Base-by-base conservation (phyloP, 2,888 invertebrate genomes). In the Conchocele bisecta region DNA sequence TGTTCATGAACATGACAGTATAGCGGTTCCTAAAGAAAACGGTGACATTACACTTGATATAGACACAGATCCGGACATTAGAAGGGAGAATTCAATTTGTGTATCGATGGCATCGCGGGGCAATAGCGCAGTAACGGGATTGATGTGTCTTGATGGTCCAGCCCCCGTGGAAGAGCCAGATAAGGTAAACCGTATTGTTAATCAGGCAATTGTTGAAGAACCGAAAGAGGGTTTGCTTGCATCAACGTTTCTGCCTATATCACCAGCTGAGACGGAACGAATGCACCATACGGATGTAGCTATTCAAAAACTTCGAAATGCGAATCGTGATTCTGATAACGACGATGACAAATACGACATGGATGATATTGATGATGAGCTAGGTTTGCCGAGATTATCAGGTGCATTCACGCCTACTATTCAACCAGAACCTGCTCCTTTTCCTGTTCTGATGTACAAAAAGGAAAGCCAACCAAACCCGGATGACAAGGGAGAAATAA, bases 361-460 rank as follows among this genome's bases (percentile, higher is more conserved):
- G 76, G 76, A 76, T 66, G 69, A 66, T 5, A 63, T 76, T 11
- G 76, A 76, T 53, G 76, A 76, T 42, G 76, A 76, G 29, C 56
- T 76, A 4, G 76, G 76, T 7, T 56, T 76, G 6, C 76, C 76
- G 6, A 66, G 76, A 42, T 51, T 76, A 42, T 76, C 76, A 13
- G 76, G 72, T 9, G 76, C 76, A 7, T 76, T 76, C 28, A 76
- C 76, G 6, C 76, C 76, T n/a, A 54, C 73, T 6, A 44, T 54
- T 3, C 61, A 54, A n/a, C 72, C 68, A 3, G 53, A 51, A 28
- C 56, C 72, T 15, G 46, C 50, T 17, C 53, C 72, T 2, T 22
- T 76, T 13, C 76, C 76, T 20, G 48, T 56, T 20, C 33, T 76
- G 5, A 42, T 60, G 9, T 76, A 63, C 35, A 76, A 58, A 64